Base-by-base conservation (phyloP, 2,797 vertebrate genomes). In the Yasuhikotakia modesta region DNA sequence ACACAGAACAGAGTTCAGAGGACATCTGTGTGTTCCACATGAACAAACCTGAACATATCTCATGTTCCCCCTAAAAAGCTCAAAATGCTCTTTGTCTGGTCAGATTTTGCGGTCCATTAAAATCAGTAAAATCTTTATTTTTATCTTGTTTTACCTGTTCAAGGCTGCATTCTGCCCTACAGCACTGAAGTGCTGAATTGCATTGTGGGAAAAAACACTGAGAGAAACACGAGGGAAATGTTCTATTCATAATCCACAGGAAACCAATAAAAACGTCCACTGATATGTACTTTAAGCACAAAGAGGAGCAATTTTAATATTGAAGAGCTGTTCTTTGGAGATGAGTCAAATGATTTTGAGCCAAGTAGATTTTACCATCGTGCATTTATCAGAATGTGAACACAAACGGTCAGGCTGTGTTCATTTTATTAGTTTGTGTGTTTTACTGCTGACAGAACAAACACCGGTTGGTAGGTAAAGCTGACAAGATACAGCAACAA, bases 1-100 rank as follows among this genome's bases (percentile, higher is more conserved):
- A 69, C 63, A 63, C 17, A 35, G 21, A 64, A 69, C 24, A 70
- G 32, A 67, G 61, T 68, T 48, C 71, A 35, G 39, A 69, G 74
- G 21, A 73, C 45, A 68, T 78, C 24, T 67, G 55, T 71, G 55
- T 71, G 64, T 71, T 78, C 76, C 46, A 61, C 76, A 78, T 55
- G 68, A 78, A 61, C 30, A 22, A 61, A 61, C 75, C 66, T 70
- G 55, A 39, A 27, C 73, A 68, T 68, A 68, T 53, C 43, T 50
- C 45, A n/a, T 58, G 67, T 76, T 65, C 73, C 66, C 12, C 5
- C 43, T 79, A 50, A 43, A 78, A 78, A 65, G 71, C 76, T 32
- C 68, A 50, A 45, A 19, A 70, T 70, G 75, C 66, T 77, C 65
- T 69, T 70, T 70, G 55, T 22, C 60, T 71, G 76, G 68, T 78